These are phyloP conservation scores for Hippopotamus amphibius DNA, from an alignment of 2,113 vertebrate genomes.

Conservation along the genomic window DNA sequence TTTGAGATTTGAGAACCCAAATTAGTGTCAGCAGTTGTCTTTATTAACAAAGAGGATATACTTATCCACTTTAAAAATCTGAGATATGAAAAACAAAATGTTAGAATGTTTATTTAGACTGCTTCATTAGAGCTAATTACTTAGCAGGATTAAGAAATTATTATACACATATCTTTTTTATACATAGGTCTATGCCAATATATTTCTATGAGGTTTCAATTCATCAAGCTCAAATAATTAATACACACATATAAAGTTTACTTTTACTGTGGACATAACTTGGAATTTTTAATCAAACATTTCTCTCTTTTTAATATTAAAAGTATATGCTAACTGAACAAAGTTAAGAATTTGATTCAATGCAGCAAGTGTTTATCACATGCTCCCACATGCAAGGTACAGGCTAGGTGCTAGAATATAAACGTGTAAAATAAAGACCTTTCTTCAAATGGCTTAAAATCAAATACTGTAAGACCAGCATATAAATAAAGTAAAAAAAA, in stretches of 20 bases:
- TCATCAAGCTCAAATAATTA: neutral
- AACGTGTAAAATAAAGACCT: neutral
- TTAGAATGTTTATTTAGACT: neutral
- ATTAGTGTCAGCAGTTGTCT: neutral
- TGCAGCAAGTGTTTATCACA: conserved; percentile 3
- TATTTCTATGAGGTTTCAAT: neutral
- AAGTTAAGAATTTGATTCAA: neutral
- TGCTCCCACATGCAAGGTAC: neutral
- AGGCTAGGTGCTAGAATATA: neutral
- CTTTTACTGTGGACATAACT: neutral
- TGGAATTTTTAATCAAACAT: neutral
- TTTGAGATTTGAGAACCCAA: neutral
- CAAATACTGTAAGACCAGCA: neutral
- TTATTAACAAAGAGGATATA: neutral
- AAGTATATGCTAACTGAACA: neutral
- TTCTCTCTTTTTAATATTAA: neutral
- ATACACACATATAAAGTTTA: neutral
- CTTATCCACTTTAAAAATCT: neutral
- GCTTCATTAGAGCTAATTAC: conserved; percentile 17
- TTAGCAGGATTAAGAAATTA: neutral
- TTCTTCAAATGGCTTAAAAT: neutral
- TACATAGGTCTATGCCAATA: neutral
- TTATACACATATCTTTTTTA: neutral
- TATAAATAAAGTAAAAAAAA: neutral
- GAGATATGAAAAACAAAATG: conserved; percentile 9